Base-by-base conservation (phyloP, 1,140 invertebrate genomes). In the Venustaconcha ellipsiformis region DNA sequence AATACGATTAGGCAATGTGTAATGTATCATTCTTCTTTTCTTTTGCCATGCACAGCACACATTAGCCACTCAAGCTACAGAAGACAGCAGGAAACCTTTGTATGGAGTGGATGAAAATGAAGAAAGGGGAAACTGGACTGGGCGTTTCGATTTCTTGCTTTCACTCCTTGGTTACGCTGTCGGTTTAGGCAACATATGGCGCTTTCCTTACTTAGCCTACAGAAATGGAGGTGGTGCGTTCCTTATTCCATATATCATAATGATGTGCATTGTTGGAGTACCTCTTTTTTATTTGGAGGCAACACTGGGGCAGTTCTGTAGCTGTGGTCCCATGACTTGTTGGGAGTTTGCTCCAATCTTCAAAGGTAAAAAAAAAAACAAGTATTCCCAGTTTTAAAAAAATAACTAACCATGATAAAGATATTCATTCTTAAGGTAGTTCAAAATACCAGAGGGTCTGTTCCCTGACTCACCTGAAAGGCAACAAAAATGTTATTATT, bases 121-220 rank as follows among this genome's bases (percentile, higher is more conserved):
- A 48, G 93, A 92, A 78, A 92, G 95, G 67, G 95, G 95, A 80
- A 95, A 95, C 82, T 97, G 96, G 96, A 93, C 93, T 82, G 95
- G 95, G 87, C 95, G 96, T 90, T 93, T 96, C 63, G 96, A 97
- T 92, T 97, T 97, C 90, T 91, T 97, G 80, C 93, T 97, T 71
- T 95, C 95, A 18, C 95, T 95, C 89, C 94, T 97, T 88, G 95
- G 95, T 82, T 96, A 96, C 81, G 95, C 95, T 58, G 95, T 97
- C 71, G 96, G 96, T 82, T 92, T 97, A 76, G 96, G 96, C 78
- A 97, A 97, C 89, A 95, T 97, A 58, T 97, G 96, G 96, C 92
- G 96, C 82, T 97, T 97, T 92, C 96, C 96, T 17, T 97, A 88
- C 64, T 74, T 86, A 95, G 82, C 79, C 72, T 87, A 86, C 71